Evolutionary conservation across 2,797 vertebrate genomes (phyloP), one percentile per base, ranked within the genome.

Genomic region (Sandelia bainsii): DNA sequence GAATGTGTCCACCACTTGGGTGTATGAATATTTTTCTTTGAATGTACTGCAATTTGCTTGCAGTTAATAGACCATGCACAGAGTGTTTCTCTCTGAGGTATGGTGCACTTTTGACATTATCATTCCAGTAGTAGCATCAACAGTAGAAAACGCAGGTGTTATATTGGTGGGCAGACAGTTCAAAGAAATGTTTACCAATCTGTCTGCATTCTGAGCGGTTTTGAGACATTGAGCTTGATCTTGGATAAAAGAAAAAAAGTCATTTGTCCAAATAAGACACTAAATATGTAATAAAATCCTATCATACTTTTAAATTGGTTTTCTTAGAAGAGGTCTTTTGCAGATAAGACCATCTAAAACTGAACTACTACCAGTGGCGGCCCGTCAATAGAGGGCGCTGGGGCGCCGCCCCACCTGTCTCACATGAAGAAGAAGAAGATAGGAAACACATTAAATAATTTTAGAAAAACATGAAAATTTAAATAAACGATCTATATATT

Each of bases 1-100:
- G 62, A 45, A 49, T 62, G 60, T 81, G 54, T 75, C 56, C 45
- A 62, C 59, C 42, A 73, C 52, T 73, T 51, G 50, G 32, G 67
- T 77, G 37, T 70, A 70, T 73, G 69, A 79, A 62, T 76, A 34
- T 57, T 79, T 78, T 65, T 61, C 34, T 78, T 58, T 50, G 70
- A 83, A 72, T 69, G 40, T n/a, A 39, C 62, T 23, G 4, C 62
- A 20, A 64, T 73, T 72, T 80, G 59, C 57, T 65, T 77, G 32
- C 29, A 74, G 53, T 69, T 75, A 32, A 63, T 68, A 32, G 25
- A 12, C 37, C 37, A 50, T 25, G 7, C 54, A 49, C 70, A 27
- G 51, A 27, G 52, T 49, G 14, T 39, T 42, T 62, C 34, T 32
- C 34, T 51, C 44, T 61, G 56, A 51, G 39, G n/a, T n/a, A 6